Evolutionary conservation across 2,888 invertebrate genomes (phyloP), one percentile per base, ranked within the genome.

Genomic region (Stictocephala bisonia): DNA sequence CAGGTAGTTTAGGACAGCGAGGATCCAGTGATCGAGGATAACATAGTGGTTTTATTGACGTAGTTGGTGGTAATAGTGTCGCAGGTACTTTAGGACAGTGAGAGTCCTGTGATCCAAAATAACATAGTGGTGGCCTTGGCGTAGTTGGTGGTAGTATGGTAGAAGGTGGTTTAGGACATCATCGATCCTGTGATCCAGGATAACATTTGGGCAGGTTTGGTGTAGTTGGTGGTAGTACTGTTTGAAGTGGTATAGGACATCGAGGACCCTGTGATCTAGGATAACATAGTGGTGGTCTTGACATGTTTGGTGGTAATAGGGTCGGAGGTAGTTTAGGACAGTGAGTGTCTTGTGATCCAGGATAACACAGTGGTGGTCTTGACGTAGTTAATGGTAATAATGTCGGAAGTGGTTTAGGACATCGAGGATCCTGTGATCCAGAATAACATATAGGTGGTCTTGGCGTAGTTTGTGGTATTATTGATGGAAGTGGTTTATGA

Each of bases 51-150:
- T 80, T 74, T 0, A 79, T 75, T 0, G 81, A 77, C 18, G 0
- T 82, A 44, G 79, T 81, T 1, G 79, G 82, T n/a, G 81, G 72
- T 0, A 81, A 78, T 0, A 82, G 80, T 0, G 82, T 81, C n/a
- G 81, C 74, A 2, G 83, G 82, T 75, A 79, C 77, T 60, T 78
- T 77, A 0, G 83, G 83, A 71, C 85, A 85, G 13, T 82, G 78
- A 0, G 85, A 83, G 76, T 86, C 84, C 82, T 76, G 80, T 0
- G 44, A 83, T 76, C 53, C 84, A 83, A 70, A 85, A 68, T 79
- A 85, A 44, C 86, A 82, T 22, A 75, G 76, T 15, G 81, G 80
- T 50, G 78, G 78, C 7, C 79, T 74, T 26, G 77, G 60, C 20
- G 76, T 73, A 20, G 71, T 66, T 15, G 79, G 73, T 48, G 78